Evolutionary conservation across 2,888 invertebrate species (phyloP).

Genomic region (Cataglyphis cursor): DNA sequence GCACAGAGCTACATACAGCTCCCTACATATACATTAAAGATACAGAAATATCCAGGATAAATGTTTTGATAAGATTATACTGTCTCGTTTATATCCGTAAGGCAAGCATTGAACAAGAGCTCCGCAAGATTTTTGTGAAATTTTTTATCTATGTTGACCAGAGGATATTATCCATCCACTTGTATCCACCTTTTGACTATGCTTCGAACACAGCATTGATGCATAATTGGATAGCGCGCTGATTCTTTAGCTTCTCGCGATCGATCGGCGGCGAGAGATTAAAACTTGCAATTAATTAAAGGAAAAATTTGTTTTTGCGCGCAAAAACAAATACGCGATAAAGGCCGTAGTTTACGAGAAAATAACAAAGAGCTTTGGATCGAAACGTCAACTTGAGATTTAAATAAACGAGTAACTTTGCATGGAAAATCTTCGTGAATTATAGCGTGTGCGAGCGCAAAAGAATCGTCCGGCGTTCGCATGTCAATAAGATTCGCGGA

Average conservation of each 20-base stretch:
- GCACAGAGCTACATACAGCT: neutral
- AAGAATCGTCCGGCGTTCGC: neutral
- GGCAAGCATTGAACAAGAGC: neutral
- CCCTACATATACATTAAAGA: neutral
- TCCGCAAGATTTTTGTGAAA: neutral
- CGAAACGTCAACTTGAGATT: neutral
- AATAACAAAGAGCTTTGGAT: constrained; percentile 9
- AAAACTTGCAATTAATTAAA: constrained; percentile 59
- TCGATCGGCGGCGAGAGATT: constrained; percentile 16
- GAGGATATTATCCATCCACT: neutral
- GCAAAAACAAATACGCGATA: constrained; percentile 22
- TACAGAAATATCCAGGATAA: neutral
- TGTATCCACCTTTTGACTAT: neutral
- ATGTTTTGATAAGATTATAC: neutral
- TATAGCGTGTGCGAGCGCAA: neutral
- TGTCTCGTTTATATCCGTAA: neutral
- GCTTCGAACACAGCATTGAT: neutral
- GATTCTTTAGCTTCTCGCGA: constrained; percentile 1
- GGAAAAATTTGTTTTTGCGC: constrained; percentile 43
- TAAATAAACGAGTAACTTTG: constrained; percentile 39
- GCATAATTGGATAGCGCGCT: constrained; percentile 11
- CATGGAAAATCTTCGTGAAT: constrained; percentile 20
- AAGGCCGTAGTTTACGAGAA: constrained; percentile 5
- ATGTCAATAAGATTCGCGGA: constrained; percentile 53
- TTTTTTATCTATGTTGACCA: neutral